Conservation (phyloP, 1,140 invertebrate genomes). For the Orchesella cincta region DNA sequence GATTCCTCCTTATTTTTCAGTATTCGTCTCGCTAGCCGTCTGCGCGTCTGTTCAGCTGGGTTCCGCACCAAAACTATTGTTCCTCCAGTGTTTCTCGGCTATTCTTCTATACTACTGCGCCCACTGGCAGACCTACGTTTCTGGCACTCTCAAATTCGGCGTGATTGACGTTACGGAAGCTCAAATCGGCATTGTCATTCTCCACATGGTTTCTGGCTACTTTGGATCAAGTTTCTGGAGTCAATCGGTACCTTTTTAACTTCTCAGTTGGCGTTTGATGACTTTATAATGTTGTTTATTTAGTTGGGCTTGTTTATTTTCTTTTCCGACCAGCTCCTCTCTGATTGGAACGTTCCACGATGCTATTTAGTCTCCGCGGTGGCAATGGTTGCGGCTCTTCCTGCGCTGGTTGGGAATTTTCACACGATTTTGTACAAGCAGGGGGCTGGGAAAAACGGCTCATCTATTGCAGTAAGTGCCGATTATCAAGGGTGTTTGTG, state of each 20-base stretch:
- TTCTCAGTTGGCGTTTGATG: too few species aligned
- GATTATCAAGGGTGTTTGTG: conserved; percentile 46
- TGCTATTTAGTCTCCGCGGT: conserved; percentile 64
- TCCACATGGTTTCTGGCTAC: conserved; percentile 82
- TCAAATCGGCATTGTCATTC: conserved; percentile 87
- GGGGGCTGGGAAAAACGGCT: conserved; percentile 95
- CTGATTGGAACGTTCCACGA: conserved; percentile 64
- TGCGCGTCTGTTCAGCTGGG: conserved; percentile 90
- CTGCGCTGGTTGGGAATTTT: conserved; percentile 72
- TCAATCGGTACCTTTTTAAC: conserved; percentile 66
- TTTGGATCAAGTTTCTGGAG: conserved; percentile 87
- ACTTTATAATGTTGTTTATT: not conserved
- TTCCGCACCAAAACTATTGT: conserved; percentile 86
- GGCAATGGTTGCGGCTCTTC: conserved; percentile 60
- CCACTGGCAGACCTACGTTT: conserved; percentile 99
- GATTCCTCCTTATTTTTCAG: conserved; percentile 56
- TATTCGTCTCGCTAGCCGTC: conserved; percentile 92
- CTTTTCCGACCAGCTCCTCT: conserved; percentile 65
- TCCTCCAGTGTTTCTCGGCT: conserved; percentile 90
- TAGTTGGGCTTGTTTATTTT: conserved; percentile 25
- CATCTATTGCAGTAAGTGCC: conserved; percentile 87
- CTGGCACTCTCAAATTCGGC: conserved; percentile 87
- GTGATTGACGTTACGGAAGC: conserved; percentile 97
- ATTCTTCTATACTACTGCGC: conserved; percentile 96
- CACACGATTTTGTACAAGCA: conserved; percentile 67